Conservation (phyloP, 2,888 invertebrate species). For the Orgyia antiqua region DNA sequence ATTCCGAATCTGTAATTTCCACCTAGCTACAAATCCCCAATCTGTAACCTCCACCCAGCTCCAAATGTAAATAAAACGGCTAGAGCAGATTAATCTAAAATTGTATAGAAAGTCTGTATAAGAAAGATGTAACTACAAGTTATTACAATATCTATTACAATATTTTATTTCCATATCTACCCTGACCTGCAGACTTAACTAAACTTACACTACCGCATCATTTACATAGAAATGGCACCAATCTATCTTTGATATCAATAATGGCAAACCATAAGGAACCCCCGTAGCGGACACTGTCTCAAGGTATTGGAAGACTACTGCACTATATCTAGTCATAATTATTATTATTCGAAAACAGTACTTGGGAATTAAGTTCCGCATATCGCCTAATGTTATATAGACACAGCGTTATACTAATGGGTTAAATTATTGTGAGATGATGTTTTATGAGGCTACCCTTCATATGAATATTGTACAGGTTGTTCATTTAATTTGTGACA, state of each 20-base stretch:
- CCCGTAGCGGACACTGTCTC: slow-evolving; percentile 68
- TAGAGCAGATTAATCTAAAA: no score
- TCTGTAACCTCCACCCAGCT: no score
- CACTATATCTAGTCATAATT: slow-evolving; percentile 64
- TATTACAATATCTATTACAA: no score
- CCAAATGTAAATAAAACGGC: no score
- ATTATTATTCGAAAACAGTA: slow-evolving; percentile 63
- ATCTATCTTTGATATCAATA: slow-evolving; percentile 78
- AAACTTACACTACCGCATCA: slow-evolving; percentile 73
- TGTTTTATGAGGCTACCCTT: slow-evolving; percentile 40
- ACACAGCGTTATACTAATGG: slow-evolving; percentile 51
- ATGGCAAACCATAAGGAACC: slow-evolving; percentile 77
- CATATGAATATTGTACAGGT: slow-evolving; percentile 25
- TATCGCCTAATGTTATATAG: slow-evolving; percentile 41
- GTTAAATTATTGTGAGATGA: slow-evolving; percentile 42
- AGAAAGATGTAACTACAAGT: no score
- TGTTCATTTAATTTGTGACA: slow-evolving; percentile 3
- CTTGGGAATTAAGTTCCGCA: slow-evolving; percentile 43
- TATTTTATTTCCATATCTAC: slow-evolving; percentile 72
- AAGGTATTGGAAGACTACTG: slow-evolving; percentile 76
- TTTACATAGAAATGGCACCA: slow-evolving; percentile 77
- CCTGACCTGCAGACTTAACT: slow-evolving; percentile 77
- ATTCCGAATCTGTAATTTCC: no score
- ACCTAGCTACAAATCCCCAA: no score
- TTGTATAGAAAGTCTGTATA: no score